These are phyloP conservation scores for Cephus sareptanus DNA, from an alignment of 2,888 invertebrate species.

Conservation along the genomic window DNA sequence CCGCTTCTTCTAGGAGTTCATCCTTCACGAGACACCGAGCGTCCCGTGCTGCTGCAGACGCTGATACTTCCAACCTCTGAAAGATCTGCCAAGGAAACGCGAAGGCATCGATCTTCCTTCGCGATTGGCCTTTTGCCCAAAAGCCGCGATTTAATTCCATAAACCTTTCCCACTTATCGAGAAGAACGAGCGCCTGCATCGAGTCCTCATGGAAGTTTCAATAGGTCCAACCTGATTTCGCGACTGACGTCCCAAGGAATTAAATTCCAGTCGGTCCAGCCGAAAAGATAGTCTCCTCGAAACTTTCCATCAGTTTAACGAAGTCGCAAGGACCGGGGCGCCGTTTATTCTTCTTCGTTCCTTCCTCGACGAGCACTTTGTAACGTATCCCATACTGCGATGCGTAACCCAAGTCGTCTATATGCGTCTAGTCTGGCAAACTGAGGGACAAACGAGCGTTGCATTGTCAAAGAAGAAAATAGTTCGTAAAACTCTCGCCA, in stretches of 20 bases:
- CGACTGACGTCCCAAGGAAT: neutral
- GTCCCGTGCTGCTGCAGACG: neutral
- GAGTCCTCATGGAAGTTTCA: neutral
- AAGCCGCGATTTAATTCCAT: neutral
- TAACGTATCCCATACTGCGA: neutral
- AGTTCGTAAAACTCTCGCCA: neutral
- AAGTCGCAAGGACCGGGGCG: neutral
- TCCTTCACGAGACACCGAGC: neutral
- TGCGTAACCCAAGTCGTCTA: neutral
- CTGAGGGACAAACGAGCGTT: neutral
- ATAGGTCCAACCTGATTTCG: neutral
- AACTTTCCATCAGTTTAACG: neutral
- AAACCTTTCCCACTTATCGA: neutral
- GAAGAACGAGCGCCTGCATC: neutral
- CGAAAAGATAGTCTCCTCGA: neutral
- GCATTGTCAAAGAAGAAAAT: neutral
- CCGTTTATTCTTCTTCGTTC: neutral
- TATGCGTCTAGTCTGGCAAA: neutral
- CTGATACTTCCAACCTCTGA: too few species aligned
- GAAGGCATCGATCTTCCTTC: conserved; percentile 7
- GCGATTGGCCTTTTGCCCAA: neutral
- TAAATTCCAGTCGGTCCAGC: neutral
- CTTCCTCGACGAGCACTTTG: neutral
- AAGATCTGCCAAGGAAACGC: neutral
- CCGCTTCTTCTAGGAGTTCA: neutral